Base-by-base conservation (phyloP, 2,113 vertebrate genomes). In the Delphinus delphis region DNA sequence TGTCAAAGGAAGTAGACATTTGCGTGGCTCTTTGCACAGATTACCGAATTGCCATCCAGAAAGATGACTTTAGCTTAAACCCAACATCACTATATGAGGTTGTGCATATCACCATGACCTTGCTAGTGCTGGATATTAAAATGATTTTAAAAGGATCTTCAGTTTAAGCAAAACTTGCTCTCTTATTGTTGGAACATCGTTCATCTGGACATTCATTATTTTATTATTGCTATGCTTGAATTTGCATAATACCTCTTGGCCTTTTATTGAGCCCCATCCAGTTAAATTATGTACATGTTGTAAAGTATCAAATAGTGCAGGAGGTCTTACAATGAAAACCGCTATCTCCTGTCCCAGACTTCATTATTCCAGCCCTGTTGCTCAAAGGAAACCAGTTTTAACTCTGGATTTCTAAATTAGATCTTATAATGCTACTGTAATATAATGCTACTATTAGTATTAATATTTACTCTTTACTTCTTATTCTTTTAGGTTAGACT, bases 151-250 rank as follows among this genome's bases (percentile, higher is more conserved):
- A 62, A 65, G 23, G 73, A 77, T 50, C 44, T 86, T 89, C 73
- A 67, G 7, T 95, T 77, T 92, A 94, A 94, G 36, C 71, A 88
- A 81, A 96, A 92, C 41, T 77, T 86, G 36, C 21, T 81, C 15
- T 36, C 36, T 93, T 71, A 60, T 68, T 94, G 11, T 71, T 38
- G 33, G 38, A 71, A 20, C 41, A 38, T 86, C 44, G 70, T 81
- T 65, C 44, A 65, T 41, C 62, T 83, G 58, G 47, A 96, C 21
- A 44, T 85, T 85, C 31, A 58, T 90, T 83, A 71, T 88, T 70
- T 94, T 73, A 28, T 74, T 94, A 50, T 87, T 92, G n/a, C 36
- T 38, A 1, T 81, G 15, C 36, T 83, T 83, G 20, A 62, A 82
- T 93, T 92, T 95, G 23, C 38, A n/a, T 92, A 58, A 41, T 47